Evolutionary conservation across 2,888 invertebrate genomes (phyloP), one percentile per base, ranked within the genome.

Genomic region (Trichacis sp.): DNA sequence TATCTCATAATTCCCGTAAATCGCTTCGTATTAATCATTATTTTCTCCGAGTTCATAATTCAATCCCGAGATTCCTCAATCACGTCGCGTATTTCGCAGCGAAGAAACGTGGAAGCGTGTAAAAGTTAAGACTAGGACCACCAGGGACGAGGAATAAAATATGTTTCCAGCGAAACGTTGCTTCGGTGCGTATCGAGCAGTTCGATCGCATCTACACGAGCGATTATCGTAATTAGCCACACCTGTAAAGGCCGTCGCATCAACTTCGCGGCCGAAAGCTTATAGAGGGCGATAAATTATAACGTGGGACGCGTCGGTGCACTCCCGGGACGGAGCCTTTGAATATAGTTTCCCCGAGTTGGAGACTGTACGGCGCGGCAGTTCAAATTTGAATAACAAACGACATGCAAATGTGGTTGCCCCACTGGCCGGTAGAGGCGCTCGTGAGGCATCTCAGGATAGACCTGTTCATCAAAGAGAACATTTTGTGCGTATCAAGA

Each of bases 371-470:
- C 78, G 69, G 70, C 68, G 70, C 68, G 66, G 65, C 74, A 82
- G n/a, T n/a, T n/a, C n/a, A n/a, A n/a, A n/a, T 83, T 82, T 83
- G 81, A 83, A 82, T 82, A 82, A 81, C 80, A 81, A 83, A 82
- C 82, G 76, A 78, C 72, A 82, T 82, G 81, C 72, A 79, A 82
- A 83, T 83, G 78, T 72, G 63, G 64, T 67, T 67, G 67, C 58
- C 62, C 63, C 60, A 52, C 59, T 63, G 63, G 67, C 67, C 60
- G 63, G 63, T 54, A 64, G 67, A 53, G 53, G 65, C 43, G 54
- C 55, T 58, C 36, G 42, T 56, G 66, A 15, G 66, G 51, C 51
- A 51, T 54, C 66, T 55, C 66, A 54, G 58, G 66, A 58, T 61
- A 55, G 62, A 53, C 45, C n/a, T n/a, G n/a, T n/a, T n/a, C n/a